Base-by-base conservation (phyloP, 2,888 invertebrate genomes). In the Tenthredo distinguenda region DNA sequence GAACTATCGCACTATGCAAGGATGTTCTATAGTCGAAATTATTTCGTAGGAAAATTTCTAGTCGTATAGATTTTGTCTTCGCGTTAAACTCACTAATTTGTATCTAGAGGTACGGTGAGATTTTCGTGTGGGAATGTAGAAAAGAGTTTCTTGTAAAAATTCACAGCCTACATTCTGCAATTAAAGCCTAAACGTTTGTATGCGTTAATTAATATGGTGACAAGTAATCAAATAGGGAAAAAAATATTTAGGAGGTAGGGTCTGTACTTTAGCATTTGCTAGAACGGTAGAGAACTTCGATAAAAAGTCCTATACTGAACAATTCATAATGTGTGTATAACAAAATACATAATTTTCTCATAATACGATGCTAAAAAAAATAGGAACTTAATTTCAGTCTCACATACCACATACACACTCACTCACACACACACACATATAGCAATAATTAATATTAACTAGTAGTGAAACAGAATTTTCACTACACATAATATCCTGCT, bases 21-120 rank as follows among this genome's bases (percentile, higher is more conserved):
- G 47, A n/a, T 81, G 79, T 81, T 82, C 68, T 79, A 81, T 85
- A 82, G 37, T 65, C 40, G 85, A 18, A 40, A 85, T 68, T 79
- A 68, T 81, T 68, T 50, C 18, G 77, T 43, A 47, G n/a, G 26
- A 81, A 81, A 84, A 84, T 71, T 68, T 85, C 85, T 85, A 85
- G 85, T 85, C 85, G 40, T 85, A 43, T 43, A 77, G 50, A 31
- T 68, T 26, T 68, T 15, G 15, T 76, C 34, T 26, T 55, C 77
- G 26, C 26, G 34, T 34, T 31, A 77, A 47, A 55, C 12, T 31
- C 18, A 50, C 77, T 21, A 43, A 15, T 18, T 68, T 18, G 5
- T 68, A 34, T 7, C 2, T 18, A 55, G 15, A 18, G 26, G 9
- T 31, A 55, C 15, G 10, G 47, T 50, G 77, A 40, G 26, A 18